Base-by-base conservation (phyloP, 2,888 invertebrate species). In the Crioceris asparagi region DNA sequence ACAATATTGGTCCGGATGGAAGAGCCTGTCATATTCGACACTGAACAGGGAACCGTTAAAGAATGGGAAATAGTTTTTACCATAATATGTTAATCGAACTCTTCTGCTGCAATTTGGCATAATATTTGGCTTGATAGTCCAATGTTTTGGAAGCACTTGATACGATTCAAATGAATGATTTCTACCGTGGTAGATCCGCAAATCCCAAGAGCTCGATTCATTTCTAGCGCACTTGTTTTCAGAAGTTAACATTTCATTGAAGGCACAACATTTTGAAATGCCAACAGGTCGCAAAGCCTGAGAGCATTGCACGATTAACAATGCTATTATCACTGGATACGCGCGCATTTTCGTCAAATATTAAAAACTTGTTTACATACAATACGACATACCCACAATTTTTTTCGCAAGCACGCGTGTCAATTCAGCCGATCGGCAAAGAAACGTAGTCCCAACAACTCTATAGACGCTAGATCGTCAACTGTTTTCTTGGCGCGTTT, bases 1-100 rank as follows among this genome's bases (percentile, higher is more conserved):
- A 60, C 87, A 87, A 60, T 74, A 85, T 26, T 72, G 68, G 1
- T 60, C 59, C 0, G 78, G 72, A 4, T 72, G 64, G 39, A 79
- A 59, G 0, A 62, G 49, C 2, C 56, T 48, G 0, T 55, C 55
- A 31, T 67, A 65, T 36, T 72, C 70, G 0, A 75, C 66, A 41
- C 78, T 57, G 50, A 70, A 66, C 38, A 80, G 65, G 7, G 74
- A 73, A 0, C 80, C 86, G 58, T 77, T 77, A 46, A 74, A 74
- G 41, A 81, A 57, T 15, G 55, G 50, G 55, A 66, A 50, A 31
- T 46, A 41, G 1, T 42, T 45, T 11, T 56, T 52, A 29, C 47
- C 49, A 29, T 64, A 53, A 32, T 58, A 59, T 6, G 40, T 25
- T 5, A 54, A 35, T 17, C 44, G 34, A 14, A 45, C 39, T 8